These are phyloP conservation scores for Sinella curviseta DNA, from an alignment of 1,140 invertebrate species.

Conservation along the genomic window DNA sequence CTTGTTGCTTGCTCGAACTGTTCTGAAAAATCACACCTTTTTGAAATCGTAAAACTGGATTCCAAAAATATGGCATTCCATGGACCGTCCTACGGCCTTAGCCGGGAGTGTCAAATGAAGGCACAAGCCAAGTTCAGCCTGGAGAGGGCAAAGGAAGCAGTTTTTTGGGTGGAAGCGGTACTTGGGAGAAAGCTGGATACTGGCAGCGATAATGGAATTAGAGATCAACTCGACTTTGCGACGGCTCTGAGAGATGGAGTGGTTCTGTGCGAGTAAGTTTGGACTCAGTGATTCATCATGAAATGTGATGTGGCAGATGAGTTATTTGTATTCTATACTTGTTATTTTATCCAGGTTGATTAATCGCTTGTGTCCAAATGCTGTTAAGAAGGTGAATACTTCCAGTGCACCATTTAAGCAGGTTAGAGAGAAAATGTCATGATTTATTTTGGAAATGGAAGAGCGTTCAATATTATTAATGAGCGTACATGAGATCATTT, in stretches of 20 bases:
- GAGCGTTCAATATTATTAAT: too few species aligned
- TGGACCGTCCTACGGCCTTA: conserved; percentile 62
- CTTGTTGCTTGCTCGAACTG: too few species aligned
- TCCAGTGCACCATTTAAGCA: conserved; percentile 58
- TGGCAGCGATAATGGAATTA: conserved; percentile 51
- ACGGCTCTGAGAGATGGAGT: conserved; percentile 60
- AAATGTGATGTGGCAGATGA: too few species aligned
- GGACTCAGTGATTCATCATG: background rate
- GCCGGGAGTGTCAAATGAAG: conserved; percentile 61
- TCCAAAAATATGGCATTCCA: conserved; percentile 59
- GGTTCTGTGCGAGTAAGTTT: conserved; percentile 59
- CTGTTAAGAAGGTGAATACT: conserved; percentile 56
- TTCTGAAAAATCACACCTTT: background rate
- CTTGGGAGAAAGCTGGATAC: conserved; percentile 54
- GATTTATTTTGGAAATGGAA: background rate
- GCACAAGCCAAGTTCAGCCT: conserved; percentile 62
- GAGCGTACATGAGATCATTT: background rate
- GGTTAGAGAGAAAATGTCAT: conserved; percentile 48
- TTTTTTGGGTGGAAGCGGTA: conserved; percentile 59
- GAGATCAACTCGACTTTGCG: conserved; percentile 58
- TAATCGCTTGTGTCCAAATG: conserved; percentile 54
- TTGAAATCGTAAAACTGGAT: background rate
- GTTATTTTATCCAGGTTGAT: conserved; percentile 54
- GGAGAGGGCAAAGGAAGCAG: conserved; percentile 57
- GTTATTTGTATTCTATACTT: conserved; percentile 1